These are phyloP conservation scores for Rhagologus leucostigma DNA, from an alignment of 2,113 vertebrate species.

Conservation along the genomic window DNA sequence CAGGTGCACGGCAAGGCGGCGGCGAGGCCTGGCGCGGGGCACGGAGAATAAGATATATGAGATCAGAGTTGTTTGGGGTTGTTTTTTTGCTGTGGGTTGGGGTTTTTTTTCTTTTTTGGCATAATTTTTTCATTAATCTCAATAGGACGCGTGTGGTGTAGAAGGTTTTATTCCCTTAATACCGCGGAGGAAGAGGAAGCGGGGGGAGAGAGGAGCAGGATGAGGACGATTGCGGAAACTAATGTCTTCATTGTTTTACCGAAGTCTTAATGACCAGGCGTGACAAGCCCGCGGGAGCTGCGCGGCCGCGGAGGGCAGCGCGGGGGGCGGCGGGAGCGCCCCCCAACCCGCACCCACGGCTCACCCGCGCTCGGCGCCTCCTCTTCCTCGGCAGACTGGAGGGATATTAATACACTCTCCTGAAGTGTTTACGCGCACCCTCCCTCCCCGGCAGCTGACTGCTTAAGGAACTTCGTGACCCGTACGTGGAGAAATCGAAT, in stretches of 20 bases:
- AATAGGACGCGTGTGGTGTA: slow-evolving; percentile 83
- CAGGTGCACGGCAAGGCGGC: slow-evolving; percentile 74
- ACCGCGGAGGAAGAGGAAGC: slow-evolving; percentile 71
- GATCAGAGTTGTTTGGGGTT: background rate
- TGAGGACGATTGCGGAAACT: slow-evolving; percentile 43
- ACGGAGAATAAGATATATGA: slow-evolving; percentile 79
- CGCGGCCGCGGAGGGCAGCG: background rate
- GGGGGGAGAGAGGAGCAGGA: slow-evolving; percentile 43
- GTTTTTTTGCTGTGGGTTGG: background rate
- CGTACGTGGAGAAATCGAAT: background rate
- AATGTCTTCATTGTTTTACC: slow-evolving; percentile 93
- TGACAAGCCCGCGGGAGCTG: slow-evolving; percentile 55
- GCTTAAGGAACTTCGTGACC: background rate
- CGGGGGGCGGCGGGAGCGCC: background rate
- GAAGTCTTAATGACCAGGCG: slow-evolving; percentile 80
- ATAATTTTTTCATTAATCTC: slow-evolving; percentile 95
- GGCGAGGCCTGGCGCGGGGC: slow-evolving; percentile 80
- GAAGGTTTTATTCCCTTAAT: slow-evolving; percentile 88
- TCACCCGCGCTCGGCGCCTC: background rate
- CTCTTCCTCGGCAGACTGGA: background rate
- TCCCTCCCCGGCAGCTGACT: background rate
- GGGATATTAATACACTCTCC: background rate
- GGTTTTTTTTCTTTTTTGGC: slow-evolving; percentile 5
- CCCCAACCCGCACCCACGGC: background rate
- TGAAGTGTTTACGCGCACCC: background rate